Evolutionary conservation across 2,888 invertebrate genomes (phyloP), one percentile per base, ranked within the genome.

Genomic region (Dascillus cervinus): DNA sequence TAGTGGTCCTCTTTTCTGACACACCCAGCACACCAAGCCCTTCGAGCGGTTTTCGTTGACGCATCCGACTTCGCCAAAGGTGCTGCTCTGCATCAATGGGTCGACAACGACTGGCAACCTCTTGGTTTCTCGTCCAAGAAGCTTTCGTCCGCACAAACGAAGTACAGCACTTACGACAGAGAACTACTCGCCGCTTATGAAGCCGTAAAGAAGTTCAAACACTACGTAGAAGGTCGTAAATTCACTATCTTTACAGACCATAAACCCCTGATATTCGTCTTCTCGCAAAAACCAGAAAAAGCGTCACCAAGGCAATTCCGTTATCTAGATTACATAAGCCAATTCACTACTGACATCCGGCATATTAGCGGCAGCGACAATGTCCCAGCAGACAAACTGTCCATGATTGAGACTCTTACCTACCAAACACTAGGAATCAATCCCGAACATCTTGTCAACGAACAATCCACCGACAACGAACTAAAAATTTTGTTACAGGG

Each of bases 281-380:
- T 64, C 26, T 11, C 30, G 4, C 37, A 49, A 28, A 46, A 47
- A 8, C 20, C 44, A 5, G 52, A 52, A 3, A 53, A 53, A 29
- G 47, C 49, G 1, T 27, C 56, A 2, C 61, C 58, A 0, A 32
- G 59, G 3, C 58, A 63, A 34, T 42, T 47, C 8, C 29, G 58
- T 3, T 49, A 64, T 6, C 35, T 64, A 1, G 47, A 54, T 30
- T 56, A 43, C 11, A 57, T 62, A 11, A 26, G 48, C 0, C 56
- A 62, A 33, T 61, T 60, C 36, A 52, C 56, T 1, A 56, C 52
- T 0, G 52, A 56, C 29, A 53, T 59, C 3, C 23, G 39, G 4
- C 47, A 58, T 37, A 44, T 62, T 3, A 21, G 48, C 2, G 55
- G 58, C 0, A 39, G 45, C 11, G 44, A 54, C 11, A 60, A 62